Conservation (phyloP, 2,888 invertebrate species). For the Callyntrura sp. region DNA sequence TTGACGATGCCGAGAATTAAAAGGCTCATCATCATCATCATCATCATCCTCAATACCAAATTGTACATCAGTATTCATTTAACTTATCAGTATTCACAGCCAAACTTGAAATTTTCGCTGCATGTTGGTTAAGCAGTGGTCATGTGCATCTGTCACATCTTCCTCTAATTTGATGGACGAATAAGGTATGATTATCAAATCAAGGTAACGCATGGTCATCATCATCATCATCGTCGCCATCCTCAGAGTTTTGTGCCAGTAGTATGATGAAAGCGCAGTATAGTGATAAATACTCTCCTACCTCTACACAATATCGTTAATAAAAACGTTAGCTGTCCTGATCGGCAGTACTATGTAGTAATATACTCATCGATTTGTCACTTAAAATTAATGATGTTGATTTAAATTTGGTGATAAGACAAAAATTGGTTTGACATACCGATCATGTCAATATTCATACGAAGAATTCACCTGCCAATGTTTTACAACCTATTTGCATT, state of each 20-base stretch:
- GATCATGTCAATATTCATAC: slow-evolving; percentile 25
- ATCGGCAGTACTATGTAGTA: slow-evolving; percentile 1
- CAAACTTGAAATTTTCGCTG: slow-evolving; percentile 15
- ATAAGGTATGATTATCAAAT: slow-evolving; percentile 60
- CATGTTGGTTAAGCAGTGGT: not conserved
- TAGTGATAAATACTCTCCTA: too few species aligned
- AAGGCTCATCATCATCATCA: not conserved
- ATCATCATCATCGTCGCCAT: not conserved
- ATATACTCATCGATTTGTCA: slow-evolving; percentile 46
- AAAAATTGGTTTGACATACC: slow-evolving; percentile 58
- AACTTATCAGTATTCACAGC: slow-evolving; percentile 63
- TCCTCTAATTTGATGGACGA: slow-evolving; percentile 56
- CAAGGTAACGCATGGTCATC: slow-evolving; percentile 51
- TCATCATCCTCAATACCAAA: not conserved
- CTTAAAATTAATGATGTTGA: slow-evolving; percentile 58
- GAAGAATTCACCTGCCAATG: slow-evolving; percentile 15
- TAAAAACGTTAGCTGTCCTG: too few species aligned
- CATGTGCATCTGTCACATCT: slow-evolving; percentile 59
- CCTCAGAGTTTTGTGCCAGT: too few species aligned
- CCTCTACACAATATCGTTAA: not conserved
- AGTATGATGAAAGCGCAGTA: not conserved
- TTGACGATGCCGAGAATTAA: slow-evolving; percentile 8
- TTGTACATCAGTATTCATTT: not conserved
- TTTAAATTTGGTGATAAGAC: slow-evolving; percentile 41
- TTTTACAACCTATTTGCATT: not conserved